Evolutionary conservation across 1,140 invertebrate species (phyloP).

Genomic region (Heterodera carotae): DNA sequence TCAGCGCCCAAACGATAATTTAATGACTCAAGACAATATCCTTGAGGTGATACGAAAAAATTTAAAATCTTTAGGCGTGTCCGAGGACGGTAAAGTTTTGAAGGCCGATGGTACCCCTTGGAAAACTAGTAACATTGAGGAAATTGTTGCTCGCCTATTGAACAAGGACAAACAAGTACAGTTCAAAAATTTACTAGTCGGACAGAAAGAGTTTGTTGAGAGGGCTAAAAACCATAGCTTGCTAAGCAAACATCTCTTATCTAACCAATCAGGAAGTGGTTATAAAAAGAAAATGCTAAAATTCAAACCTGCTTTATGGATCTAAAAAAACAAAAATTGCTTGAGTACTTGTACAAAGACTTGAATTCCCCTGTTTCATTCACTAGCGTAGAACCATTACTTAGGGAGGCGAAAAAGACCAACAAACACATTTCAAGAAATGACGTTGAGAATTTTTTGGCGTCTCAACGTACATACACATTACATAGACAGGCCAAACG

Average conservation of each 20-base stretch:
- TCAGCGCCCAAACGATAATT: too few species aligned
- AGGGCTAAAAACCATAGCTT: neutral
- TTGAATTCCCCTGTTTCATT: conserved; percentile 19
- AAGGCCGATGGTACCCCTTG: neutral
- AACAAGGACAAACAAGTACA: neutral
- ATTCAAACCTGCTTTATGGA: conserved; percentile 30
- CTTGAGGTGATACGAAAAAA: neutral
- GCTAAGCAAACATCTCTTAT: neutral
- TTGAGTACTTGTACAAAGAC: conserved; percentile 34
- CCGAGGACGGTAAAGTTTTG: too few species aligned
- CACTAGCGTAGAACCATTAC: conserved; percentile 21
- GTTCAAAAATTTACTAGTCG: neutral
- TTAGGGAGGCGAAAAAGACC: neutral
- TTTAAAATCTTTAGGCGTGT: too few species aligned
- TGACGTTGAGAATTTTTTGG: conserved; percentile 38
- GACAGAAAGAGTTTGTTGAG: neutral
- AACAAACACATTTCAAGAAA: conserved; percentile 14
- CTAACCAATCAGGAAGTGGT: neutral
- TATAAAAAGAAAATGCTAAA: neutral
- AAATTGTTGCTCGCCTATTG: neutral
- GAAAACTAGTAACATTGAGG: neutral
- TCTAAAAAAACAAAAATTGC: conserved; percentile 24
- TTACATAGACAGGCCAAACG: conserved; percentile 22
- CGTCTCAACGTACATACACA: conserved; percentile 36
- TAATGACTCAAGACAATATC: neutral